Evolutionary conservation across 2,113 vertebrate genomes (phyloP).

Genomic region (Phalacrocorax aristotelis): DNA sequence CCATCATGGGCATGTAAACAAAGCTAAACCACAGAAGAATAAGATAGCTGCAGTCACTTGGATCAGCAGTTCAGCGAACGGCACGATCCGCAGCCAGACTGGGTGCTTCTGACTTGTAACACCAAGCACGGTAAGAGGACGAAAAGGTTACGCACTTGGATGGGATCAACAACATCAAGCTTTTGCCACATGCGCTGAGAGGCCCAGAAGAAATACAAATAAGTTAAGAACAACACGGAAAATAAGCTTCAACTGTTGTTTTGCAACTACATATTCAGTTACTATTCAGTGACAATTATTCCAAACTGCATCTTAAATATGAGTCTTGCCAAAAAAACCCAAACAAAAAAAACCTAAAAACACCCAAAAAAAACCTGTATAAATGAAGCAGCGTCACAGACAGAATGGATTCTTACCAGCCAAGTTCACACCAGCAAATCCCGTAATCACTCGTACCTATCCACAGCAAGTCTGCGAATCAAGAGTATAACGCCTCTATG

Average conservation of each 20-base stretch:
- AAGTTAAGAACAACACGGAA: not conserved
- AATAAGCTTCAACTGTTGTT: not conserved
- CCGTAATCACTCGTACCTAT: not conserved
- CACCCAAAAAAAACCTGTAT: not conserved
- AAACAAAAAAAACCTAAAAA: too few species aligned
- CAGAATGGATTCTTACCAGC: not conserved
- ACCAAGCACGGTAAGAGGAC: not conserved
- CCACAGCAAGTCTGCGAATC: not conserved
- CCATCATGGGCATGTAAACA: not conserved
- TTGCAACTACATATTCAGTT: not conserved
- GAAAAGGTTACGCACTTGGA: not conserved
- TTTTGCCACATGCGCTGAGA: not conserved
- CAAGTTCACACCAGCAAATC: not conserved
- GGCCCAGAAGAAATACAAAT: not conserved
- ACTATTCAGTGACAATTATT: not conserved
- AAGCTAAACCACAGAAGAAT: not conserved
- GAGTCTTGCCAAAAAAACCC: not conserved
- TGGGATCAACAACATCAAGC: not conserved
- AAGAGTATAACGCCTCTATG: not conserved
- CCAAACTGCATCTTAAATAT: not conserved
- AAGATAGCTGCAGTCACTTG: not conserved
- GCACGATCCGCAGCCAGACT: not conserved
- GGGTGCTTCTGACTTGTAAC: not conserved
- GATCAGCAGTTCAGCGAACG: not conserved
- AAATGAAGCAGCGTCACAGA: not conserved